Percentiles rank a stretch among this genome's conserved stretches.
Conservation (phyloP, 2,113 vertebrate genomes). For the Alethe diademata region DNA sequence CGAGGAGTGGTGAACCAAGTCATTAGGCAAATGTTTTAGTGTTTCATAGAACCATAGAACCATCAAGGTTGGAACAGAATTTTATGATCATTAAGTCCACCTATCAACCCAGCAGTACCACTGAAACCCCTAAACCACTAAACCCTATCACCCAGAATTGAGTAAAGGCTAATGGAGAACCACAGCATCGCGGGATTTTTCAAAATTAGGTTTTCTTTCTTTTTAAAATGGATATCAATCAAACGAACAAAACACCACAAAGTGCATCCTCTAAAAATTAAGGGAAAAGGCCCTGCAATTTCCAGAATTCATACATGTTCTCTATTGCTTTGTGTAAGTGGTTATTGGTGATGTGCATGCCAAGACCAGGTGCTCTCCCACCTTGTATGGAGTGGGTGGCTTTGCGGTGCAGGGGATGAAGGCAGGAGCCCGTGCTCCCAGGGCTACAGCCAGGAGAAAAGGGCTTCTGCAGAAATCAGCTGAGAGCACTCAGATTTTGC, state of each 20-base stretch:
- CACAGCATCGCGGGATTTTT: neutral
- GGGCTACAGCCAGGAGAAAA: neutral
- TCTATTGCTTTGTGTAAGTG: neutral
- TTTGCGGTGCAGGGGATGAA: neutral
- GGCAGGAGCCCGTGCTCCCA: fast-evolving
- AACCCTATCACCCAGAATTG: neutral
- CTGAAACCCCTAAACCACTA: neutral
- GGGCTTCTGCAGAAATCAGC: neutral
- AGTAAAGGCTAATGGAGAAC: neutral
- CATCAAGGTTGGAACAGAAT: neutral
- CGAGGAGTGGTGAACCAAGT: neutral
- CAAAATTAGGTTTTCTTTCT: neutral
- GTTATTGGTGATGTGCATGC: neutral
- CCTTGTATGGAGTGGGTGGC: neutral
- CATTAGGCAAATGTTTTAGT: neutral
- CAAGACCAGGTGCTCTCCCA: neutral
- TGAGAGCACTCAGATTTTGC: neutral
- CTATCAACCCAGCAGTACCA: neutral
- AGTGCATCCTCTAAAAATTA: neutral
- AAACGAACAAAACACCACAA: neutral
- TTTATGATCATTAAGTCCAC: neutral
- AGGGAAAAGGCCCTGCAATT: neutral
- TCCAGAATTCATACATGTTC: neutral
- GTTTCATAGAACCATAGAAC: neutral
- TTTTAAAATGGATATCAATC: neutral